phyloP scores from a whole-genome alignment of 1,140 invertebrate species.

The Drosophila insularis region DNA sequence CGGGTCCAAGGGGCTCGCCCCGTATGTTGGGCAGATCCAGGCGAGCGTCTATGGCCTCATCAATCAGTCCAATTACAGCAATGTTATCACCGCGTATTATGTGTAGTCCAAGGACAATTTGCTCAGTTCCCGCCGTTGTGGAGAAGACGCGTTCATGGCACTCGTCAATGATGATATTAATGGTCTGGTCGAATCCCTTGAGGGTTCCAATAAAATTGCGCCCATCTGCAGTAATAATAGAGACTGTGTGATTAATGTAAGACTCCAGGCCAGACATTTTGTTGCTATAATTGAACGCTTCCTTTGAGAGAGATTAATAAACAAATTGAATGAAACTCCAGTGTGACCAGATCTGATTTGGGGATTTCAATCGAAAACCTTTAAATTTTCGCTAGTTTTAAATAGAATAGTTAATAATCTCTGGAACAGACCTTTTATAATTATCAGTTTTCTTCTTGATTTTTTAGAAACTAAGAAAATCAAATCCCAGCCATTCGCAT shows the following conservation, averaged over 20 bases:
- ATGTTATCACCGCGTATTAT: constrained; percentile 99
- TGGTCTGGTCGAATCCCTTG: constrained; percentile 97
- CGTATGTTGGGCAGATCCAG: constrained; percentile 92
- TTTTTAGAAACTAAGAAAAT: too few relatives aligned
- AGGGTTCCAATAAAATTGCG: constrained; percentile 95
- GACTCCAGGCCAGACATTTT: constrained; percentile 92
- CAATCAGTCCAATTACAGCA: constrained; percentile 95
- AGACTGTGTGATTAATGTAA: constrained; percentile 95
- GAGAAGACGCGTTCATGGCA: constrained; percentile 99
- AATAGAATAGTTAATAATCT: too few relatives aligned
- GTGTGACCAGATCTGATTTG: neutral
- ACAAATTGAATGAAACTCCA: constrained; percentile 1
- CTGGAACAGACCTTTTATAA: too few relatives aligned
- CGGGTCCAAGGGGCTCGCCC: constrained; percentile 94
- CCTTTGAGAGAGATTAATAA: constrained; percentile 1
- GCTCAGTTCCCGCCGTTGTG: constrained; percentile 93
- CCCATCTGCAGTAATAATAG: constrained; percentile 96
- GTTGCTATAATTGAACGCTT: neutral
- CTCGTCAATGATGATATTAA: constrained; percentile 98
- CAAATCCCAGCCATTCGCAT: too few relatives aligned
- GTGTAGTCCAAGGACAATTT: constrained; percentile 97
- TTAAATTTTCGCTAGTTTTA: neutral
- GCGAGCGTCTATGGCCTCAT: constrained; percentile 93
- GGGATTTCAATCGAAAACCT: neutral
- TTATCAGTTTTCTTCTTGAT: too few relatives aligned